Evolutionary conservation across 2,113 vertebrate genomes (phyloP).

Genomic region (Tyrannus savana): DNA sequence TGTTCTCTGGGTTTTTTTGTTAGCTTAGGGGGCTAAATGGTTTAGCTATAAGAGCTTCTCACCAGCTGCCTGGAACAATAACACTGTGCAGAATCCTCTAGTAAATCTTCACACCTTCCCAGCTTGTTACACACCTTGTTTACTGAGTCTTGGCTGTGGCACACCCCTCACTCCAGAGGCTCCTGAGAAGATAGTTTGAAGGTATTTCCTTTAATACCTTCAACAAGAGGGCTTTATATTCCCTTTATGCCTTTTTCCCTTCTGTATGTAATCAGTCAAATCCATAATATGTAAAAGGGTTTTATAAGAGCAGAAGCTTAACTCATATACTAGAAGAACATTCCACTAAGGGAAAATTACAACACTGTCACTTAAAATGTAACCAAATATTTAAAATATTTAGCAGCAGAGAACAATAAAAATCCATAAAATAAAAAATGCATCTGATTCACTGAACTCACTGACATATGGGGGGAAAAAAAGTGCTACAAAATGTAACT

Average conservation of each 20-base stretch:
- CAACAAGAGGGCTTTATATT: background rate
- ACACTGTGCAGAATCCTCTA: accelerated
- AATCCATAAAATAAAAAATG: background rate
- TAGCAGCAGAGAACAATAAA: background rate
- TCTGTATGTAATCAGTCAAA: background rate
- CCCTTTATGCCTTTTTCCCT: background rate
- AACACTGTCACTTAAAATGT: background rate
- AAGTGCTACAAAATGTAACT: background rate
- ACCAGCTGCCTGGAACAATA: background rate
- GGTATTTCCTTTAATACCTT: background rate
- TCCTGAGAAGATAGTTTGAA: background rate
- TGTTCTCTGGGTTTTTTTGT: accelerated
- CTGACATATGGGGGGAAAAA: background rate
- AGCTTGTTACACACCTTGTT: background rate
- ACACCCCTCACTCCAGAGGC: background rate
- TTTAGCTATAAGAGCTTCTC: background rate
- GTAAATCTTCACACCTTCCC: background rate
- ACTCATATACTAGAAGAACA: background rate
- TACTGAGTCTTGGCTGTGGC: background rate
- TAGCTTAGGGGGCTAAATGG: background rate
- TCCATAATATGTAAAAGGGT: background rate
- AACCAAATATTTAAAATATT: background rate
- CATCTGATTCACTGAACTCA: background rate
- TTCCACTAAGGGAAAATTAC: background rate
- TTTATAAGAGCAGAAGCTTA: background rate